Evolutionary conservation across 1,140 invertebrate genomes (phyloP).

Genomic region (Drosophila eugracilis): DNA sequence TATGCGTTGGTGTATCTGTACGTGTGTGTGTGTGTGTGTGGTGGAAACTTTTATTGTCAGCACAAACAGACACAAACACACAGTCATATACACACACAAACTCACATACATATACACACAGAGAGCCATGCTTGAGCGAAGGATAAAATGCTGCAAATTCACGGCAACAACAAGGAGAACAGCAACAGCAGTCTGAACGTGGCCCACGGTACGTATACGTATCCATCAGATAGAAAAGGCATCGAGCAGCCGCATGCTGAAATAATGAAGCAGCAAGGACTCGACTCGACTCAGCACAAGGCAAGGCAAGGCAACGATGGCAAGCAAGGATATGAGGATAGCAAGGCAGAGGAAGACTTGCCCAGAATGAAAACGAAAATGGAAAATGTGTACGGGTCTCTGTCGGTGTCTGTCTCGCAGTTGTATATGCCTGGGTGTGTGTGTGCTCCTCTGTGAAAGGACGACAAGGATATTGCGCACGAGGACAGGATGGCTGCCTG

Average conservation of each 20-base stretch:
- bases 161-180: constrained; percentile 65
- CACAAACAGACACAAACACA: constrained; percentile 73
- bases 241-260: constrained; percentile 80
- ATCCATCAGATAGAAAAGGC: constrained; percentile 82
- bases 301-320: constrained; percentile 20
- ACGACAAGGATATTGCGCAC: constrained; percentile 81
- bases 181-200: constrained; percentile 32
- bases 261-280: constrained; percentile 83
- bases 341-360: constrained; percentile 49
- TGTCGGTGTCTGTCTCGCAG: constrained; percentile 47
- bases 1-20: too few relatives aligned
- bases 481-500: constrained; percentile 79
- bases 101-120: constrained; percentile 5
- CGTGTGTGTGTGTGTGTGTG: constrained; percentile 43
- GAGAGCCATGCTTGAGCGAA: constrained; percentile 64
- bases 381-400: constrained; percentile 65
- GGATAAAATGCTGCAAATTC: constrained; percentile 83
- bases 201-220: constrained; percentile 80
- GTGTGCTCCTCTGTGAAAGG: constrained; percentile 47
- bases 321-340: constrained; percentile 43
- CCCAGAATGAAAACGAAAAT: constrained; percentile 82
- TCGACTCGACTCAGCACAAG: constrained; percentile 62
- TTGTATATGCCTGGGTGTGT: constrained; percentile 18
- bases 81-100: constrained; percentile 24
- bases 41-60: constrained; percentile 81